These are phyloP conservation scores for Chondrilla cf. caribensis DNA, from an alignment of 37 sponge, comb jelly and placozoan genomes.

Conservation along the genomic window DNA sequence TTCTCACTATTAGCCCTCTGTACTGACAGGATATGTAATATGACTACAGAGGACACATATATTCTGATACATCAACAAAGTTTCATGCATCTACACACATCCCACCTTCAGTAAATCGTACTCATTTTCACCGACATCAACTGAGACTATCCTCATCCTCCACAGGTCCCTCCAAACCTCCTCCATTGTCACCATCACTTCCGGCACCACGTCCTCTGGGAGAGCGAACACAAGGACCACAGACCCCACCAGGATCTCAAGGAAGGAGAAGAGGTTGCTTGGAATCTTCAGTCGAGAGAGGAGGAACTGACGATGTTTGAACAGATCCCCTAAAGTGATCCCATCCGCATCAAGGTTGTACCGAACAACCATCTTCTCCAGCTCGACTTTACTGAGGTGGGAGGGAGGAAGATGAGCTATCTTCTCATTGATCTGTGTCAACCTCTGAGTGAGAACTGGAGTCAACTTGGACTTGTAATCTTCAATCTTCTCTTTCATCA, in stretches of 20 bases:
- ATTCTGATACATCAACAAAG: too few species aligned
- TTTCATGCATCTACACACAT: too few species aligned
- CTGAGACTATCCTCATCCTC: not conserved
- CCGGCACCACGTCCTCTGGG: not conserved
- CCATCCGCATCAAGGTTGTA: not conserved
- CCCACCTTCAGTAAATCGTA: conserved; percentile 12
- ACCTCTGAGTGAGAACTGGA: conserved; percentile 5
- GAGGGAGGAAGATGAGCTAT: not conserved
- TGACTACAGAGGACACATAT: too few species aligned
- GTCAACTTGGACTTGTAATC: conserved; percentile 7
- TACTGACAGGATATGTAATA: too few species aligned
- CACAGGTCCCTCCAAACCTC: not conserved
- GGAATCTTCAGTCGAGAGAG: conserved; percentile 8
- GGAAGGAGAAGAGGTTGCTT: not conserved
- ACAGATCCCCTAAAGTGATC: not conserved
- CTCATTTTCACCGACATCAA: not conserved
- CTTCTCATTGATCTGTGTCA: not conserved
- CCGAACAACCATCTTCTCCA: not conserved
- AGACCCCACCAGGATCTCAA: not conserved
- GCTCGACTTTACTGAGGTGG: not conserved
- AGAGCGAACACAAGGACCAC: not conserved
- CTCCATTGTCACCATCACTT: not conserved
- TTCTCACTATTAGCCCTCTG: too few species aligned
- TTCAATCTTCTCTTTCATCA: not conserved
- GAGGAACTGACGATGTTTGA: conserved; percentile 1